Evolutionary conservation across 2,113 vertebrate species (phyloP).

Genomic region (Ascaphus truei): DNA sequence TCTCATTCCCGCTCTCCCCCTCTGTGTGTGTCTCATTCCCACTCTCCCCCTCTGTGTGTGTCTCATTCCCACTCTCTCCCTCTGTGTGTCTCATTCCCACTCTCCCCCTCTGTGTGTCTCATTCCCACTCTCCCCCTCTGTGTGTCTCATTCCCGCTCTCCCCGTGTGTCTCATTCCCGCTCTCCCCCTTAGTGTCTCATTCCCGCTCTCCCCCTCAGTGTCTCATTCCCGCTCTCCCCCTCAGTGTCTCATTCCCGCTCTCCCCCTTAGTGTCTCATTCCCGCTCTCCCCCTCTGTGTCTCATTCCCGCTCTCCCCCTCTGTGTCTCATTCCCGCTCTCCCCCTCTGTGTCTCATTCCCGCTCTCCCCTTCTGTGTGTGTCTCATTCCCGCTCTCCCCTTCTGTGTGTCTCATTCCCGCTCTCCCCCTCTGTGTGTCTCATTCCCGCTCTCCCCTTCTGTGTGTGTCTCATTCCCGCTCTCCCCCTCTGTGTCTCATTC

Average conservation of each 20-base stretch:
- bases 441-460: neutral
- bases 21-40: neutral
- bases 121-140: constrained; percentile 24
- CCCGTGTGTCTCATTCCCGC: too few relatives aligned
- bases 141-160: too few relatives aligned
- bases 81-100: neutral
- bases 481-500: neutral
- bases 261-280: neutral
- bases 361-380: neutral
- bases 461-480: neutral
- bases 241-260: too few relatives aligned
- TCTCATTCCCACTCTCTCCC: constrained; percentile 13
- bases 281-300: neutral
- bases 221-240: constrained; percentile 11
- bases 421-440: neutral
- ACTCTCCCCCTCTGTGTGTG: neutral
- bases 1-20: constrained; percentile 13
- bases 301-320: constrained; percentile 23
- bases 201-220: constrained; percentile 51
- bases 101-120: neutral
- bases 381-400: neutral
- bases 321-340: neutral
- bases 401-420: too few relatives aligned
- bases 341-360: neutral
- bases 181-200: neutral